Percentiles rank a stretch among this genome's conserved stretches.
phyloP scores from a whole-genome alignment of 2,113 vertebrate genomes.

The Poeciliopsis turrubarensis region DNA sequence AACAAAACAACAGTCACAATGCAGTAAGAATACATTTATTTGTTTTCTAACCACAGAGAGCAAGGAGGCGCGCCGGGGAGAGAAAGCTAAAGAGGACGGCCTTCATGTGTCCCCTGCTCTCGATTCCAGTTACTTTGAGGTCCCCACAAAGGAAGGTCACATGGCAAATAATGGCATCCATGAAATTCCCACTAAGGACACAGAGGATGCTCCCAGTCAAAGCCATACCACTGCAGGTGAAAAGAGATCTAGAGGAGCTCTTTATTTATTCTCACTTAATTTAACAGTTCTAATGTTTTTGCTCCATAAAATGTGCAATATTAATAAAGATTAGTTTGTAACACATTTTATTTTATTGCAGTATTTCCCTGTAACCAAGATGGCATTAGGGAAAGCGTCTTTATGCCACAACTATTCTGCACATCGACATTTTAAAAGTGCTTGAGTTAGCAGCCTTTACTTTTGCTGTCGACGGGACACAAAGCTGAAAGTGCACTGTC shows the following conservation, averaged over 20 bases:
- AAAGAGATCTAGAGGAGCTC: constrained; percentile 49
- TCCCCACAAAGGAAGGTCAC: constrained; percentile 93
- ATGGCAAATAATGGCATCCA: constrained; percentile 87
- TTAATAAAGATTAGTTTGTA: not conserved
- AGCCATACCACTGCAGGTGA: constrained; percentile 72
- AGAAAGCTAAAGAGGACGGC: constrained; percentile 86
- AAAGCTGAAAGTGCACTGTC: constrained; percentile 16
- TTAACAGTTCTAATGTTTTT: no score
- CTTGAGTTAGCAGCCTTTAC: not conserved
- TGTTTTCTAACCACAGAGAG: constrained; percentile 68
- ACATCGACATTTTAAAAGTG: not conserved
- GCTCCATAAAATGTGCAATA: not conserved
- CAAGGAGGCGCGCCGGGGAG: constrained; percentile 85
- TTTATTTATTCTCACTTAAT: no score
- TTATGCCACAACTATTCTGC: not conserved
- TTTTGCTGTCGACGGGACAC: constrained; percentile 16
- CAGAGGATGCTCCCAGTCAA: constrained; percentile 76
- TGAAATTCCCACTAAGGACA: constrained; percentile 96
- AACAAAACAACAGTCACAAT: not conserved
- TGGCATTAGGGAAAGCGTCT: not conserved
- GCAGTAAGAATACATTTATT: not conserved
- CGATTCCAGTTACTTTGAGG: constrained; percentile 94
- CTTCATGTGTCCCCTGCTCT: constrained; percentile 82
- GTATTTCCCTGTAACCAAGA: not conserved
- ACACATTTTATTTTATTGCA: not conserved